Percentiles rank a stretch among this genome's conserved stretches.
These are phyloP conservation scores for Cossypha caffra DNA, from an alignment of 2,797 vertebrate species.

Conservation along the genomic window DNA sequence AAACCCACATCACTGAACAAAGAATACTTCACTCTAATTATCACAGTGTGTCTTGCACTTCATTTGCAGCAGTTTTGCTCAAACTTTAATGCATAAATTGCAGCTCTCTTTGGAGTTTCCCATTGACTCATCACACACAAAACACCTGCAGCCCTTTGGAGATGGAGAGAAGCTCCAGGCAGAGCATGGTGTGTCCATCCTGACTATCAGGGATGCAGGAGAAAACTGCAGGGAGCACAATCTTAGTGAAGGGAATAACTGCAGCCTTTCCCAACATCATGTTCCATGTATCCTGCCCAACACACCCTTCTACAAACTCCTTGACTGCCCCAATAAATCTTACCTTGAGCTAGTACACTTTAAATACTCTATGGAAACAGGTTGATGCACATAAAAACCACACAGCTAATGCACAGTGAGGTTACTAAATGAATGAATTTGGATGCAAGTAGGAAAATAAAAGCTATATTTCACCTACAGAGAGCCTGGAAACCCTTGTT, in stretches of 20 bases:
- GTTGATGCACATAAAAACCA: background rate
- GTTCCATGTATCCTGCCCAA: background rate
- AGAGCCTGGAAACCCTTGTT: background rate
- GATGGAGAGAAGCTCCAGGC: background rate
- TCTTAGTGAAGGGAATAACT: background rate
- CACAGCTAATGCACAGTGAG: background rate
- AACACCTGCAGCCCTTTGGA: background rate
- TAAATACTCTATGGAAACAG: background rate
- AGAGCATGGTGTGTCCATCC: background rate
- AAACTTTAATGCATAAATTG: background rate
- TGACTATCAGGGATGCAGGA: background rate
- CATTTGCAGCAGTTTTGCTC: background rate
- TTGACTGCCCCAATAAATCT: background rate
- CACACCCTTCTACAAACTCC: background rate
- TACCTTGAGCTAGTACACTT: background rate
- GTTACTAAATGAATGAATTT: background rate
- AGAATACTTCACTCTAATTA: background rate
- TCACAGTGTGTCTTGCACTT: background rate
- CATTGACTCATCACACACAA: background rate
- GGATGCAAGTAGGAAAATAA: conserved; percentile 21
- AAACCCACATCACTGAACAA: background rate
- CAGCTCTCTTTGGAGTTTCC: background rate
- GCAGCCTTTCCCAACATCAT: background rate
- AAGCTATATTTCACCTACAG: background rate
- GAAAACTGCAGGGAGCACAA: background rate